Base-by-base conservation (phyloP, 2,113 vertebrate species). In the Charina bottae region DNA sequence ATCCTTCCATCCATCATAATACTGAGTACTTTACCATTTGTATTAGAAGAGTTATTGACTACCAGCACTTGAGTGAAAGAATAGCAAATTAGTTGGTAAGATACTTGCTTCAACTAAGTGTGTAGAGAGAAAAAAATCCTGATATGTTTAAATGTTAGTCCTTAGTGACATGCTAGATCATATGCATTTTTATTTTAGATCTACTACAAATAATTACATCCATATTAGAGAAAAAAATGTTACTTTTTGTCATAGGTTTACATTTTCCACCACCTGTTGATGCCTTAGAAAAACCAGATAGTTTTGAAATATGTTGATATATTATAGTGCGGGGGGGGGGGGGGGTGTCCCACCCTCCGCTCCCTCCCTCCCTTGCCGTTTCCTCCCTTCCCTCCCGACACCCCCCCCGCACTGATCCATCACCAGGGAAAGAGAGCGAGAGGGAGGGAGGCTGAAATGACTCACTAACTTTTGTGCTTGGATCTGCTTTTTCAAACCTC, bases 121-220 rank as follows among this genome's bases (percentile, higher is more conserved):
- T 78, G 33, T 21, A 78, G 17, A 78, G 7, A 8, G n/a, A 5
- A 21, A 55, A 56, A 68, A 68, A 62, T 19, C 12, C 13, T 46
- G 55, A 37, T 78, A 91, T 26, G 15, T 54, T 59, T 49, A 60
- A 59, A n/a, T 85, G 13, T 78, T 54, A 78, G 8, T 49, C 37
- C 24, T 78, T 17, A 42, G 19, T 37, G 55, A 87, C 83, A 33
- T 62, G 28, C 58, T 64, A 21, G 12, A n/a, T 37, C 15, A 78
- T 3, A 5, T 26, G 12, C 2, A 24, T 54, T 83, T 58, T 19
- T 2, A n/a, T 33, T 42, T 53, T 26, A 19, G 13, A 28, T 26
- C 23, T 21, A 12, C 0, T 56, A 87, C 6, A 92, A 58, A 49
- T n/a, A 84, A 95, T 94, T 96, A 26, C 91, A 93, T 46, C 85